Evolutionary conservation across 2,888 invertebrate genomes (phyloP).

Genomic region (Eulithis prunata): DNA sequence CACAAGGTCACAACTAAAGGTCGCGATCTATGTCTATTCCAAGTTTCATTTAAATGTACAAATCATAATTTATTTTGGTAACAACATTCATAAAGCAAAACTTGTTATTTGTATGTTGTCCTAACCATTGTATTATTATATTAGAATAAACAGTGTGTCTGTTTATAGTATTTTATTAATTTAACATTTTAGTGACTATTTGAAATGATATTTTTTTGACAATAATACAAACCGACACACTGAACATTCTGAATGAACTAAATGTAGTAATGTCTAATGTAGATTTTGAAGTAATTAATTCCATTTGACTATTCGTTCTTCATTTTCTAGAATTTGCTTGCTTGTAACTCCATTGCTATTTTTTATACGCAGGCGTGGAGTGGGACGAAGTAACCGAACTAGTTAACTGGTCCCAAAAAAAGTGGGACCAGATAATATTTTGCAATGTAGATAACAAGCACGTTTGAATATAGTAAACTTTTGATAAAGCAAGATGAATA

Average conservation of each 20-base stretch:
- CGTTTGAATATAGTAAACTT: too few relatives aligned
- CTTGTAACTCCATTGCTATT: not conserved
- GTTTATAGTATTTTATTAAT: constrained; percentile 1
- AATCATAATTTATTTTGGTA: constrained; percentile 4
- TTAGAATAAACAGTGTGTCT: constrained; percentile 26
- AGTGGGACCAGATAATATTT: too few relatives aligned
- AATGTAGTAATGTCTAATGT: constrained; percentile 8
- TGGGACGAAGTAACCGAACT: not conserved
- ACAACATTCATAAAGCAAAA: constrained; percentile 41
- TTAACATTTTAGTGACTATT: not conserved
- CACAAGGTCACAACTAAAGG: too few relatives aligned
- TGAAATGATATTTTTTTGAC: not conserved
- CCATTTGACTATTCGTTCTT: constrained; percentile 23
- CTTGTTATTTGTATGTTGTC: constrained; percentile 35
- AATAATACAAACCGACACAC: constrained; percentile 14
- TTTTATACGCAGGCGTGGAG: not conserved
- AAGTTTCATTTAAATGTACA: too few relatives aligned
- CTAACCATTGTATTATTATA: constrained; percentile 20
- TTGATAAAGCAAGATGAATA: not conserved
- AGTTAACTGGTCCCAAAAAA: too few relatives aligned
- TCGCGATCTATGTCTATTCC: too few relatives aligned
- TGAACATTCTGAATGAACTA: not conserved
- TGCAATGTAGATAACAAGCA: too few relatives aligned
- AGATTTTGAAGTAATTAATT: constrained; percentile 13
- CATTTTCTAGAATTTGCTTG: constrained; percentile 18